Evolutionary conservation across 2,888 invertebrate genomes (phyloP).

Genomic region (Sturmia bella): DNA sequence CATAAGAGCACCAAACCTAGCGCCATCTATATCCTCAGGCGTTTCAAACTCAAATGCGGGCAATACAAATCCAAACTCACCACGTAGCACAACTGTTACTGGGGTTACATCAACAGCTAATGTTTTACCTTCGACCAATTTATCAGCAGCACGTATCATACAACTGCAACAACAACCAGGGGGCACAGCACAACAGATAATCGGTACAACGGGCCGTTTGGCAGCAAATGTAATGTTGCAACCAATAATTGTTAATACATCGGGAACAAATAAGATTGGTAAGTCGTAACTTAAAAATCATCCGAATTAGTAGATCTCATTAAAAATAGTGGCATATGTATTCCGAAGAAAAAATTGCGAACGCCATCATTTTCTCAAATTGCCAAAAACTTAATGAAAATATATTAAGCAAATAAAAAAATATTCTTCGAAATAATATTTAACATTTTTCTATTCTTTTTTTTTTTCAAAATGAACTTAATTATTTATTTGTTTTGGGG

Average conservation of each 20-base stretch:
- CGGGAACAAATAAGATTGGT: constrained; percentile 78
- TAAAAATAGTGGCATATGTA: too few relatives aligned
- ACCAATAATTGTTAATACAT: constrained; percentile 80
- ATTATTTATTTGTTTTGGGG: too few relatives aligned
- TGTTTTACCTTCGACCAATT: constrained; percentile 77
- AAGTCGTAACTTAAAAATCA: constrained; percentile 65
- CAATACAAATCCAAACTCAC: constrained; percentile 72
- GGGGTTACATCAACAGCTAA: constrained; percentile 73
- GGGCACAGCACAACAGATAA: constrained; percentile 78
- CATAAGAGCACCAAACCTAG: constrained; percentile 80
- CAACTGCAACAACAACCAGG: constrained; percentile 81
- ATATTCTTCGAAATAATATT: too few relatives aligned
- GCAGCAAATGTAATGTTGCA: constrained; percentile 81
- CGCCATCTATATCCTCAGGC: constrained; percentile 74
- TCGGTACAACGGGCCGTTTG: constrained; percentile 78
- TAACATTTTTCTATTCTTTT: too few relatives aligned
- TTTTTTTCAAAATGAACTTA: too few relatives aligned
- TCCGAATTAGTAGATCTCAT: too few relatives aligned
- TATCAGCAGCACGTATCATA: constrained; percentile 80
- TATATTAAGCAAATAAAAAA: too few relatives aligned
- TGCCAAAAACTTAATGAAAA: too few relatives aligned
- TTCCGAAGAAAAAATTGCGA: too few relatives aligned
- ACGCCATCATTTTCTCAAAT: too few relatives aligned
- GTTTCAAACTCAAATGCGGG: constrained; percentile 73
- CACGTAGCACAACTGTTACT: constrained; percentile 70